Conservation (phyloP, 2,797 vertebrate genomes). For the Eupleurogrammus muticus region DNA sequence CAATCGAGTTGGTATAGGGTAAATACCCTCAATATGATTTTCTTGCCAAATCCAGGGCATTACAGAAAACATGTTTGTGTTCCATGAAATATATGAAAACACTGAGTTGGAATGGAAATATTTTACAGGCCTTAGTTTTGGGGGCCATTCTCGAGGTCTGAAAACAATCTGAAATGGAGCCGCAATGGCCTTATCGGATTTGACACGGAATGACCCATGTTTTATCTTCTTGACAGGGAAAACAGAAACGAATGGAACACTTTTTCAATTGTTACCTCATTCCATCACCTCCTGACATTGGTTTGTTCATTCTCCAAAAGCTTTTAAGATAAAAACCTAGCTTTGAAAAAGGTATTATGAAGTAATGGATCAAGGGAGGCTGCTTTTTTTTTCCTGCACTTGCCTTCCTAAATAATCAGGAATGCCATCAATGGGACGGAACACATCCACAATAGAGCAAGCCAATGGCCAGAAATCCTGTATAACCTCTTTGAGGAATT, state of each 20-base stretch:
- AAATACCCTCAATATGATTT: too few species aligned
- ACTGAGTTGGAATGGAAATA: too few species aligned
- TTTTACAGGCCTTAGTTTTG: too few species aligned
- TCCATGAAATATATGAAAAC: too few species aligned
- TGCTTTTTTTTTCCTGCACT: slow-evolving; percentile 1
- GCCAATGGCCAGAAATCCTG: slow-evolving; percentile 1
- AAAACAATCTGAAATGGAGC: too few species aligned
- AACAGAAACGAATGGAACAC: slow-evolving; percentile 23
- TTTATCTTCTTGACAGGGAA: slow-evolving; percentile 40
- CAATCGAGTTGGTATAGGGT: too few species aligned
- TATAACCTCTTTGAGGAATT: slow-evolving; percentile 38
- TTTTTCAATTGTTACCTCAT: slow-evolving; percentile 20
- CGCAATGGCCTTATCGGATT: too few species aligned
- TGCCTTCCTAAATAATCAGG: slow-evolving; percentile 35
- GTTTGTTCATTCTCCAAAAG: slow-evolving; percentile 23
- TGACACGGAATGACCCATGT: background rate
- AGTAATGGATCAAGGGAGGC: slow-evolving; percentile 35
- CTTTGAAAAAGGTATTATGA: slow-evolving; percentile 30
- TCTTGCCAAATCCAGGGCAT: too few species aligned
- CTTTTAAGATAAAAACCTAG: slow-evolving; percentile 20
- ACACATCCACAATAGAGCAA: slow-evolving; percentile 13
- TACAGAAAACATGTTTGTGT: too few species aligned
- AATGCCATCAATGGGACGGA: slow-evolving; percentile 25
- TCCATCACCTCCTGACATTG: slow-evolving; percentile 27
- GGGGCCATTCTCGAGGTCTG: too few species aligned